phyloP scores from a whole-genome alignment of 2,888 invertebrate genomes.

The Chrysolina americana region DNA sequence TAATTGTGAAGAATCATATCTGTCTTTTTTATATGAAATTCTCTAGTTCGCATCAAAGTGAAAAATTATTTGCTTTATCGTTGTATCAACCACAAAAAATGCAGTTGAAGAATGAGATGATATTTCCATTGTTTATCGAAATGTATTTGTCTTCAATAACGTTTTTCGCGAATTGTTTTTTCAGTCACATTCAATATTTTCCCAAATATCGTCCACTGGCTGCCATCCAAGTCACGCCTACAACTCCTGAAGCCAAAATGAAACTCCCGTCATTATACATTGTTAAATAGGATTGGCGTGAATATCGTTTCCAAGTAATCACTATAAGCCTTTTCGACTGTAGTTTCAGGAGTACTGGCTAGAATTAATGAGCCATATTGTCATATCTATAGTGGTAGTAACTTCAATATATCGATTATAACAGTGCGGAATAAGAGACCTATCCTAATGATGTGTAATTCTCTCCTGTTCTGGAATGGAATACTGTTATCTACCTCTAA shows the following conservation, averaged over 20 bases:
- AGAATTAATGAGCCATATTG: too few species aligned
- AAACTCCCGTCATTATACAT: not conserved
- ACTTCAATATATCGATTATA: too few species aligned
- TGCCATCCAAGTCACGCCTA: not conserved
- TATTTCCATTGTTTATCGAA: slow-evolving; percentile 1
- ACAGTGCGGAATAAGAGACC: too few species aligned
- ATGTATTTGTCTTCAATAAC: not conserved
- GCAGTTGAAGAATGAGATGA: not conserved
- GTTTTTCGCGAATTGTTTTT: not conserved
- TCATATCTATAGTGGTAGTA: too few species aligned
- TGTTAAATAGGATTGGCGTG: not conserved
- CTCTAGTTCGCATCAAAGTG: not conserved
- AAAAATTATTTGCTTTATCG: not conserved
- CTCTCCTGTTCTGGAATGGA: too few species aligned
- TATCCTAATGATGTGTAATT: too few species aligned
- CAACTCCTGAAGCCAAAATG: not conserved
- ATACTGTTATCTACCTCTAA: too few species aligned
- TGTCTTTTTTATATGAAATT: not conserved
- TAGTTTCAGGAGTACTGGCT: too few species aligned
- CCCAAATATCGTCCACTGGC: not conserved
- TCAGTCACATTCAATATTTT: not conserved
- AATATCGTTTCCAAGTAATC: too few species aligned
- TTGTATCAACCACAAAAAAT: not conserved
- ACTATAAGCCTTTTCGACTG: too few species aligned
- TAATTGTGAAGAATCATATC: slow-evolving; percentile 7